phyloP scores from a whole-genome alignment of 1,140 invertebrate species.

The Pogonomyrmex barbatus region DNA sequence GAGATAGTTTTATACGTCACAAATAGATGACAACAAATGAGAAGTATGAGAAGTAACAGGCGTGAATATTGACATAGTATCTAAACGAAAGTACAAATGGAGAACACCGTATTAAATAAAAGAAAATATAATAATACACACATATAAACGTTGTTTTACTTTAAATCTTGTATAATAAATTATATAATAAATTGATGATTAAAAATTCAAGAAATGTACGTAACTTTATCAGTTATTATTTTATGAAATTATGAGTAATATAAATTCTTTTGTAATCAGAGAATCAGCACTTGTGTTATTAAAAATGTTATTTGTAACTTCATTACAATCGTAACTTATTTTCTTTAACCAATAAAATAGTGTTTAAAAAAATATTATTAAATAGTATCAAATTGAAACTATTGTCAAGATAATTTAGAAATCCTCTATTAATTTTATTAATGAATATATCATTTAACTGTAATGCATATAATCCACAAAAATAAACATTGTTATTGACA shows the following conservation, averaged over 20 bases:
- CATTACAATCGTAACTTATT: neutral
- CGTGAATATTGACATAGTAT: too few relatives aligned
- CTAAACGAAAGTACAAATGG: too few relatives aligned
- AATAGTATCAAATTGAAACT: neutral
- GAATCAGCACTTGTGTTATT: conserved; percentile 12
- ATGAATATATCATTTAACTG: neutral
- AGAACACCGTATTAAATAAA: too few relatives aligned
- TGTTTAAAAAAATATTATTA: neutral
- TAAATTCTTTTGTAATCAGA: neutral
- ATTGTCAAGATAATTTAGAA: neutral
- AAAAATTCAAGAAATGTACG: neutral
- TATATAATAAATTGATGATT: too few relatives aligned
- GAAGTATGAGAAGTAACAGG: too few relatives aligned
- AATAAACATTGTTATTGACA: neutral
- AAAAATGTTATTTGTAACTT: neutral
- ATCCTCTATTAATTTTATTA: neutral
- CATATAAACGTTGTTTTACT: neutral
- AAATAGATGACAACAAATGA: too few relatives aligned
- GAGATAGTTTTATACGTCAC: too few relatives aligned
- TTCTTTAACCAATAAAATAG: conserved; percentile 27
- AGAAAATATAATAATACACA: neutral
- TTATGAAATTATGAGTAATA: neutral
- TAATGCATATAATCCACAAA: neutral
- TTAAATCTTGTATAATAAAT: neutral
- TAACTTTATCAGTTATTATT: neutral